Conservation (phyloP, 2,797 vertebrate species). For the Leptatherina wallacei region DNA sequence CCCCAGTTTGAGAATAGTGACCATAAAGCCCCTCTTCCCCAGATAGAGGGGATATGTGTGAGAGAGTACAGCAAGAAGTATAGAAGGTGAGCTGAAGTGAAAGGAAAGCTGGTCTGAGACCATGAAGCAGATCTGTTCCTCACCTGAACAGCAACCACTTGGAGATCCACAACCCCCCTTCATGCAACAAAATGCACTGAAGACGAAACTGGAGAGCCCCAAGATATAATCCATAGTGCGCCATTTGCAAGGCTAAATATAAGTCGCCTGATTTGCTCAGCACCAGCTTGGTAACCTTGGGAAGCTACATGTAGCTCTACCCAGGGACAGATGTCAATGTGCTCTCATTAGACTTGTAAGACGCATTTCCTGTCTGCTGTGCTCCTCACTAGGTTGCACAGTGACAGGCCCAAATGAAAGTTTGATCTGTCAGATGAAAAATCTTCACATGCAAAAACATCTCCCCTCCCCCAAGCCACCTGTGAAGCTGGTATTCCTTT, state of each 20-base stretch:
- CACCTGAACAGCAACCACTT: constrained; percentile 71
- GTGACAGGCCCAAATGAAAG: constrained; percentile 43
- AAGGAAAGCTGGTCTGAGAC: constrained; percentile 35
- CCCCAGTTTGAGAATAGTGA: constrained; percentile 52
- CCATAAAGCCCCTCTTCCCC: constrained; percentile 33
- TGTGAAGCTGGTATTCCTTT: constrained; percentile 54
- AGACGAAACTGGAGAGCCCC: constrained; percentile 85
- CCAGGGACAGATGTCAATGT: constrained; percentile 68
- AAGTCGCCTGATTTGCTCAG: constrained; percentile 80
- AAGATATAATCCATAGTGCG: constrained; percentile 83
- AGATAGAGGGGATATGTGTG: constrained; percentile 1
- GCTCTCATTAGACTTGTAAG: constrained; percentile 65
- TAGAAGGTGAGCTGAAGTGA: constrained; percentile 1
- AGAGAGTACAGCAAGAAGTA: background rate
- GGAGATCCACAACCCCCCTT: constrained; percentile 56
- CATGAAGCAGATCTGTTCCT: constrained; percentile 62
- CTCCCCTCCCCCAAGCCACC: constrained; percentile 45
- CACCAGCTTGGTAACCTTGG: constrained; percentile 78
- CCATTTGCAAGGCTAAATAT: constrained; percentile 86
- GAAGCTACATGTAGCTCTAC: constrained; percentile 61
- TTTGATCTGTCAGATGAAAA: constrained; percentile 55
- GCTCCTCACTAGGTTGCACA: constrained; percentile 41
- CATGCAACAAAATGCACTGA: constrained; percentile 71
- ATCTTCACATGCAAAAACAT: constrained; percentile 57
- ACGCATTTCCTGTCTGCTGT: constrained; percentile 51